Conservation (phyloP, 2,888 invertebrate species). For the Pristionchus maxplancki region DNA sequence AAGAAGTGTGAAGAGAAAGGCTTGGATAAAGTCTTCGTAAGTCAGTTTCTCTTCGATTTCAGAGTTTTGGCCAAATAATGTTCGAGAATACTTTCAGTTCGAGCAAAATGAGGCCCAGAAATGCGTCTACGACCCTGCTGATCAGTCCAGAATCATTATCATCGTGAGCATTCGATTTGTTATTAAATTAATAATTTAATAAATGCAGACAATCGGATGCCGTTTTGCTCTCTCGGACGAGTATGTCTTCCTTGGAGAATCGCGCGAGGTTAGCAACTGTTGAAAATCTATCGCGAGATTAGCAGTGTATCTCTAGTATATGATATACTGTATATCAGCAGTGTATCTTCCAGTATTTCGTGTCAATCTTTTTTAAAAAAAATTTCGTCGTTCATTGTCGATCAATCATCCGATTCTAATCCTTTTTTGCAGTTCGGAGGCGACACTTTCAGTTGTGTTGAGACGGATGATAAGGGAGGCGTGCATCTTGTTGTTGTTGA, state of each 20-base stretch:
- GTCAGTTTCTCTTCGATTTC: not conserved
- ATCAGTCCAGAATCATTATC: not conserved
- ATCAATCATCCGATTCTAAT: not conserved
- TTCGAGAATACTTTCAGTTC: not conserved
- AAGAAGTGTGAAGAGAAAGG: not conserved
- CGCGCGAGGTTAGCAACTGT: not conserved
- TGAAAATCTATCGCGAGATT: no score
- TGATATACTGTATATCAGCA: no score
- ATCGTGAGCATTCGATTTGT: not conserved
- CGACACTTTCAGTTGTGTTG: not conserved
- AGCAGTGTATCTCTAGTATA: not conserved
- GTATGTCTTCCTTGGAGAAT: not conserved
- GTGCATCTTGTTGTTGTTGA: not conserved
- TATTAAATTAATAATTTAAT: not conserved
- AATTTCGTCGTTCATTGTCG: no score
- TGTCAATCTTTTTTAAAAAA: no score
- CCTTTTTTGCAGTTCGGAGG: not conserved
- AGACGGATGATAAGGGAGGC: not conserved
- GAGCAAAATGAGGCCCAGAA: conserved; percentile 11
- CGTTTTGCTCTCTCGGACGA: not conserved
- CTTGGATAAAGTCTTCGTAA: not conserved
- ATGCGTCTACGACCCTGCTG: not conserved
- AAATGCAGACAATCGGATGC: not conserved
- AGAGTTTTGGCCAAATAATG: not conserved
- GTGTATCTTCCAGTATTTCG: no score